Base-by-base conservation (phyloP, 2,113 vertebrate genomes). In the Sterna hirundo region DNA sequence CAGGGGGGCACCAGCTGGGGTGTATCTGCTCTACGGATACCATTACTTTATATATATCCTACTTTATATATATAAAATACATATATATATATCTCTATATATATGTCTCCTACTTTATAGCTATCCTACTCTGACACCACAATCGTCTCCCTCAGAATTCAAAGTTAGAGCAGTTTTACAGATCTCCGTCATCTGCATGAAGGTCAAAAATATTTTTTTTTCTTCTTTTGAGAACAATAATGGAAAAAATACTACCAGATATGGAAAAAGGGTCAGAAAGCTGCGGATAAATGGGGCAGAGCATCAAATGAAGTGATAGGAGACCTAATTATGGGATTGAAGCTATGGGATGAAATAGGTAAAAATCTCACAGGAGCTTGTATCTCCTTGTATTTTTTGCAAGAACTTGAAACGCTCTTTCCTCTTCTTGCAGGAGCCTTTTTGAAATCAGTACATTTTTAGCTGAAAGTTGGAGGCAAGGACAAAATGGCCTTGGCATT, bases 251-350 rank as follows among this genome's bases (percentile, higher is more conserved):
- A 79, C 60, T 84, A 29, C 44, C 26, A 79, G 84, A n/a, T 88
- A 69, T 49, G 64, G 94, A 94, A 97, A 97, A 38, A 82, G 74
- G 94, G 94, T 94, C 96, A 96, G 87, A 83, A 93, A 87, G 52
- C 49, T 88, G 64, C 3, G 2, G 70, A 83, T 96, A 96, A 95
- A 91, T 77, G 90, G 84, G 66, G 82, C 85, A 90, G 44, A 92
- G 62, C 76, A 84, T 72, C 51, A 26, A 57, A 36, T 70, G 60
- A 96, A 93, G 69, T 78, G 64, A 80, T 49, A 95, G 29, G 78
- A 96, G 95, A 96, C 90, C 97, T 95, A 97, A 96, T 97, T 96
- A 95, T 36, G 77, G 86, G 90, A 94, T 44, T 65, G 64, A 94
- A 94, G 78, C 65, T 93, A 46, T 76, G 65, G 77, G 70, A 85